phyloP scores from a whole-genome alignment of 2,888 invertebrate genomes.

The Macropis europaea region DNA sequence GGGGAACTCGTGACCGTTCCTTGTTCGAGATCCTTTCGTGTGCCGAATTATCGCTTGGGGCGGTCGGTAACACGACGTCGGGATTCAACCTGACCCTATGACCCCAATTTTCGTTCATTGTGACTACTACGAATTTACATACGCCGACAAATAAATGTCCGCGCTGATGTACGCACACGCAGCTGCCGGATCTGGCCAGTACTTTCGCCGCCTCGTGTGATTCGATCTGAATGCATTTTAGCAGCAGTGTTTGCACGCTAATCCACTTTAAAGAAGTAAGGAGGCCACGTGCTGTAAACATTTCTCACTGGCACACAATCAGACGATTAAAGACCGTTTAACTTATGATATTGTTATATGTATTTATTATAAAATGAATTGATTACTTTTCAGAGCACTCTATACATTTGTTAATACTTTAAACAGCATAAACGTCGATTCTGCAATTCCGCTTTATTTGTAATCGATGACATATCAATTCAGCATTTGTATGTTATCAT shows the following conservation, averaged over 20 bases:
- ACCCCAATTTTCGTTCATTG: constrained; percentile 64
- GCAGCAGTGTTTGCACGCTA: constrained; percentile 64
- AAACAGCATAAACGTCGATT: no score
- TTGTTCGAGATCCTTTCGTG: constrained; percentile 24
- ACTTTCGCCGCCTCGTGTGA: constrained; percentile 63
- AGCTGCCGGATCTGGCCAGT: constrained; percentile 58
- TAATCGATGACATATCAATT: no score
- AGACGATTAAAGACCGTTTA: not conserved
- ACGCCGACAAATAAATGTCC: constrained; percentile 71
- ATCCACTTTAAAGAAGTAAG: constrained; percentile 42
- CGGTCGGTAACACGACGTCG: constrained; percentile 7
- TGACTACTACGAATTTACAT: constrained; percentile 62
- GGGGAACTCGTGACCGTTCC: constrained; percentile 13
- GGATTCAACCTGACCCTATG: constrained; percentile 61
- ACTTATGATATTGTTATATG: not conserved
- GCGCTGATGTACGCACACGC: constrained; percentile 65
- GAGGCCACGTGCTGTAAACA: constrained; percentile 41
- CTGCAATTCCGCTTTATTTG: no score
- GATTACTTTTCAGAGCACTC: no score
- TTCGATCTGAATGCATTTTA: constrained; percentile 72
- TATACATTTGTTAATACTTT: no score
- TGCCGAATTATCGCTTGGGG: constrained; percentile 34
- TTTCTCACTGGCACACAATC: not conserved
- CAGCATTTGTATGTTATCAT: no score
- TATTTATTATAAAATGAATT: no score